Base-by-base conservation (phyloP, 1,140 invertebrate species). In the Megalonaias nervosa region DNA sequence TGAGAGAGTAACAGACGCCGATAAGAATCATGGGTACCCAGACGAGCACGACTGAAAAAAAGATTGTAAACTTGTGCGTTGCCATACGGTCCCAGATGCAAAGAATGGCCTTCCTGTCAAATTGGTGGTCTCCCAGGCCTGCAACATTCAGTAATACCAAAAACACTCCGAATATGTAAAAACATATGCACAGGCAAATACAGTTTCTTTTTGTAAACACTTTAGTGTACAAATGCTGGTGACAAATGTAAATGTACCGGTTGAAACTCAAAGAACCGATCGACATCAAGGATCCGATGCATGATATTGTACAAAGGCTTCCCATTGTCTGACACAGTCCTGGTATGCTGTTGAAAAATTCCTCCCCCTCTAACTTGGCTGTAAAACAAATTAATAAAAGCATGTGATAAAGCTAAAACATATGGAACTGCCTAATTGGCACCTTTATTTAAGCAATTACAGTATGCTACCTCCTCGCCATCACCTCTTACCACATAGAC, bases 71-170 rank as follows among this genome's bases (percentile, higher is more conserved):
- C 4, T 80, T 77, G 70, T 74, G 82, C 11, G 81, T 86, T 15
- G 83, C 87, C 82, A 88, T 84, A 58, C 88, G 66, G 72, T 88
- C 83, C 83, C 84, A 87, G 48, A 86, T 82, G 70, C 87, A 88
- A 48, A 82, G 83, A n/a, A 86, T 38, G 61, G 82, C 88, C 67
- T 88, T 88, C 55, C 72, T 62, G 74, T 88, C 86, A 67, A 86
- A 88, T n/a, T 75, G 70, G 67, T 87, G 86, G 56, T 83, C 82
- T 12, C 87, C 88, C 26, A 86, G 83, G 38, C 77, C 80, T 0
- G 81, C 71, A 21, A 81, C 70, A 67, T 88, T 87, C 1, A 85
- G 64, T 5, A 84, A 12, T 2, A 83, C 79, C 6, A 87, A 65
- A n/a, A 73, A 68, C 6, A 79, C 17, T 6, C 82, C 86, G n/a